Base-by-base conservation (phyloP, 2,888 invertebrate species). In the Agonopterix heracliana region DNA sequence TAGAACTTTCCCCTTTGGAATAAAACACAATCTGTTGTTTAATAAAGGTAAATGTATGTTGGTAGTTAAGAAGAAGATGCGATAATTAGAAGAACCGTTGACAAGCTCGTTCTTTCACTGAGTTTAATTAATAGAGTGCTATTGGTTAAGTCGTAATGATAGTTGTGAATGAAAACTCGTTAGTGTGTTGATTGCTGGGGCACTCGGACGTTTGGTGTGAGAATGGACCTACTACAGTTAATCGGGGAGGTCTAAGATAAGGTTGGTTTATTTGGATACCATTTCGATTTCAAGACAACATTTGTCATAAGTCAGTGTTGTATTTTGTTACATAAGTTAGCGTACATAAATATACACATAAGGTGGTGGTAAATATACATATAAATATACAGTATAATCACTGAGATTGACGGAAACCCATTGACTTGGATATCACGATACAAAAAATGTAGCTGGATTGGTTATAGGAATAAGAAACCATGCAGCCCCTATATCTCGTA, bases 21-120 rank as follows among this genome's bases (percentile, higher is more conserved):
- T 47, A 44, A 40, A 36, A 38, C 10, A 10, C 40, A 42, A 3
- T 26, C 9, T 41, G 10, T 5, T 8, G 36, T 26, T 26, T 13
- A 2, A 9, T 11, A 50, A 35, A 11, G 12, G 41, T 47, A 53
- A 52, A 42, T 26, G 14, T 48, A 48, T 49, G 49, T 56, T 60
- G 54, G 59, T 50, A 41, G 46, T 50, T 52, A 50, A 59, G 55
- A 60, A 65, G 68, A 63, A 68, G 66, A 61, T 65, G 59, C 61
- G 66, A 64, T 75, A 72, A 77, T 75, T 74, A 71, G 68, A 69
- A 61, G 71, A 63, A 61, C 63, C 67, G 69, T 66, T 72, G 74
- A 74, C 71, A 68, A 66, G 71, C 63, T 54, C 57, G 60, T 61
- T 60, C 57, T 59, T 57, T 63, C 44, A 52, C 51, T 41, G 48